Evolutionary conservation across 2,888 invertebrate genomes (phyloP).

Genomic region (Germaria angustata): DNA sequence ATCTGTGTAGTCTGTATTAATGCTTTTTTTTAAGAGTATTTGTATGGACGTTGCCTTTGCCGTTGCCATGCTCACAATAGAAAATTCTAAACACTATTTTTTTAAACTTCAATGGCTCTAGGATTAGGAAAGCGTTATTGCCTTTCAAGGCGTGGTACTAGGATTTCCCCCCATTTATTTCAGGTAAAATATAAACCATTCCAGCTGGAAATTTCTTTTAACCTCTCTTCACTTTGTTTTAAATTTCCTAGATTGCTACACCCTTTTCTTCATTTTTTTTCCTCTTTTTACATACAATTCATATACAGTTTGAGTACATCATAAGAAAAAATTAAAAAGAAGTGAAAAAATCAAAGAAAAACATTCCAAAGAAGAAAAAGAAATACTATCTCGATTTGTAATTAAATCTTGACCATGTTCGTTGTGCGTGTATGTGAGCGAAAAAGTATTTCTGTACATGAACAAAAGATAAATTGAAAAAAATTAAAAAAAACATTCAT

Average conservation of each 20-base stretch:
- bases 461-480: slow-evolving; percentile 9
- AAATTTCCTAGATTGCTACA: neutral
- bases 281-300: slow-evolving; percentile 9
- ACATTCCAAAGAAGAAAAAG: slow-evolving; percentile 13
- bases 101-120: slow-evolving; percentile 1
- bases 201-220: slow-evolving; percentile 10
- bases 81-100: neutral
- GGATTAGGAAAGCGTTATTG: neutral
- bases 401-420: slow-evolving; percentile 66
- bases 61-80: neutral
- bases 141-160: slow-evolving; percentile 1
- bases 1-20: slow-evolving; percentile 1
- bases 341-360: neutral
- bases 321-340: slow-evolving; percentile 17
- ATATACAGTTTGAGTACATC: slow-evolving; percentile 14
- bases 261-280: slow-evolving; percentile 8
- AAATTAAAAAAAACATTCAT: slow-evolving; percentile 4
- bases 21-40: neutral
- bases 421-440: slow-evolving; percentile 17
- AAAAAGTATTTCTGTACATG: neutral
- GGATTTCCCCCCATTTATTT: neutral
- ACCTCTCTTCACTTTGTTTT: neutral
- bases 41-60: slow-evolving; percentile 1
- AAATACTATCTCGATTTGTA: slow-evolving; percentile 50
- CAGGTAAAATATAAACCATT: slow-evolving; percentile 7